phyloP scores from a whole-genome alignment of 2,113 vertebrate genomes.

The Anoura caudifer region DNA sequence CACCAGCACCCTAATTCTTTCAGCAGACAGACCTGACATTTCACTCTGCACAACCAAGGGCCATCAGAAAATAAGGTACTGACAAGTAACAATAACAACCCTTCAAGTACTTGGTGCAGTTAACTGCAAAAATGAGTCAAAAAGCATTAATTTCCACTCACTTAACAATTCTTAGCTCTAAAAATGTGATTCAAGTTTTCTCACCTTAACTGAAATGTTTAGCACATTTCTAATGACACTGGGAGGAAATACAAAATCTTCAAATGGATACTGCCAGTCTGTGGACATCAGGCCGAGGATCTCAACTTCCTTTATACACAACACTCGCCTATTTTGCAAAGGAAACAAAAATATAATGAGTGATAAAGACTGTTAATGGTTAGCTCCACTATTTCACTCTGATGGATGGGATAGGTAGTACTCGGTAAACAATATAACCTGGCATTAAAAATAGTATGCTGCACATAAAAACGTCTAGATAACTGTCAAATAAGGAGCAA shows the following conservation, averaged over 20 bases:
- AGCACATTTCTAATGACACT: slow-evolving; percentile 80
- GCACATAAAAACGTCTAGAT: neutral
- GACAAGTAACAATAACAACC: neutral
- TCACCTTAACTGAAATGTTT: slow-evolving; percentile 90
- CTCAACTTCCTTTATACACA: slow-evolving; percentile 92
- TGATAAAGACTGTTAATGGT: neutral
- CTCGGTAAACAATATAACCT: neutral
- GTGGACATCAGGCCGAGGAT: slow-evolving; percentile 89
- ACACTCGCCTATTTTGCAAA: slow-evolving; percentile 85
- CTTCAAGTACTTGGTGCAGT: neutral
- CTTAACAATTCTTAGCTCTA: neutral
- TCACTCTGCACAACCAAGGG: neutral
- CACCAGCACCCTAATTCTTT: neutral
- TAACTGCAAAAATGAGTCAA: neutral
- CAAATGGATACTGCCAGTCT: slow-evolving; percentile 92
- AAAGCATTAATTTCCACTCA: neutral
- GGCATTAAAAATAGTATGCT: neutral
- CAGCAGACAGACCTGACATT: neutral
- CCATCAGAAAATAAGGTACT: neutral
- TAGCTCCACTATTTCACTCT: neutral
- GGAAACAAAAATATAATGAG: neutral
- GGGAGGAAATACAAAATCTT: slow-evolving; percentile 84
- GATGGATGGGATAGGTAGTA: neutral
- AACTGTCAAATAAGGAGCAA: neutral
- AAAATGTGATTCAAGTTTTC: neutral